Evolutionary conservation across 2,888 invertebrate species (phyloP).

Genomic region (Micoletzkya japonica): DNA sequence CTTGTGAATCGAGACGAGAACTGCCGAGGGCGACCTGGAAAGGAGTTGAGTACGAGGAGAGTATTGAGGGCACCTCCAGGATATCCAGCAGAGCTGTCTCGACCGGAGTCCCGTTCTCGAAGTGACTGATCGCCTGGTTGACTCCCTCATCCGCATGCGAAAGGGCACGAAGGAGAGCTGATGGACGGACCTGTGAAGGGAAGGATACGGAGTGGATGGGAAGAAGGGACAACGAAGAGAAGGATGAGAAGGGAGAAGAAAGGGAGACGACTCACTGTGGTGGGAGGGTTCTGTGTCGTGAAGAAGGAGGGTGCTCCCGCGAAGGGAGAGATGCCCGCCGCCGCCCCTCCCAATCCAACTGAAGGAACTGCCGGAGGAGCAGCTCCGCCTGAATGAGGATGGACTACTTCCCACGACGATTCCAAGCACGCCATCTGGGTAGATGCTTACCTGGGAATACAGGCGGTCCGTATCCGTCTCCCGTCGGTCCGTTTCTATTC

Average conservation of each 20-base stretch:
- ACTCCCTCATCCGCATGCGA: slow-evolving; percentile 60
- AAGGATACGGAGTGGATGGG: too few relatives aligned
- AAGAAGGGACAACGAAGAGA: too few relatives aligned
- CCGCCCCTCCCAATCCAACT: slow-evolving; percentile 53
- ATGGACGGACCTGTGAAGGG: slow-evolving; percentile 45
- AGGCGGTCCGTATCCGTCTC: slow-evolving; percentile 62
- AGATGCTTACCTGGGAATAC: slow-evolving; percentile 49
- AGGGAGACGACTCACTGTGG: slow-evolving; percentile 38
- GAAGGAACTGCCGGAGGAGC: slow-evolving; percentile 55
- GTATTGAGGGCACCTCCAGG: slow-evolving; percentile 43
- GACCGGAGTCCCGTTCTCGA: slow-evolving; percentile 60
- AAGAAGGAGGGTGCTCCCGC: slow-evolving; percentile 32
- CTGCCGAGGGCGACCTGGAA: slow-evolving; percentile 56
- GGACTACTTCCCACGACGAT: not conserved
- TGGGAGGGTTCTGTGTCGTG: slow-evolving; percentile 49
- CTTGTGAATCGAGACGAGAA: slow-evolving; percentile 60
- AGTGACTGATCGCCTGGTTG: slow-evolving; percentile 62
- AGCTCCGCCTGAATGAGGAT: slow-evolving; percentile 35
- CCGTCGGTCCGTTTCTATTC: slow-evolving; percentile 57
- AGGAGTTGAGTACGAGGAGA: too few relatives aligned
- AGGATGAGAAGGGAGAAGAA: too few relatives aligned
- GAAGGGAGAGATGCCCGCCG: slow-evolving; percentile 50
- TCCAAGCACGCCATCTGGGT: not conserved
- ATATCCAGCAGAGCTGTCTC: slow-evolving; percentile 61
- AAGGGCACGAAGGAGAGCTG: slow-evolving; percentile 58